Conservation (phyloP, 2,888 invertebrate species). For the Drosophila rubida region DNA sequence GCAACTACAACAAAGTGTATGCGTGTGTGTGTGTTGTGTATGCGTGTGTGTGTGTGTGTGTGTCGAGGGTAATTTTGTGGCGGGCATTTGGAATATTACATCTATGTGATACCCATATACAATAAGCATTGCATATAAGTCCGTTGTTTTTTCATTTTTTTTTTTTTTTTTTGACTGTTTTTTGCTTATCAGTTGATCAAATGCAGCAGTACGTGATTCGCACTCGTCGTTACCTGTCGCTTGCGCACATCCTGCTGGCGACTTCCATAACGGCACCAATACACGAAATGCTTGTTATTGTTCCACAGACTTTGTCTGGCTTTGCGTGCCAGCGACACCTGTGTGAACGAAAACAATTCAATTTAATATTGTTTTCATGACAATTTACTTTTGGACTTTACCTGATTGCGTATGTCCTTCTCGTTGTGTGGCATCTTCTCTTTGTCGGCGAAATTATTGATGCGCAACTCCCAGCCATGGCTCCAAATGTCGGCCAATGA, state of each 20-base stretch:
- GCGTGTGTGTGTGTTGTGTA: slow-evolving; percentile 10
- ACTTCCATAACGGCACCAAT: slow-evolving; percentile 90
- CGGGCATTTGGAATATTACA: slow-evolving; percentile 55
- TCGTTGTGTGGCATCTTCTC: slow-evolving; percentile 89
- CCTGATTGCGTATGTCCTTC: slow-evolving; percentile 89
- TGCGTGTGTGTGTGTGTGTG: slow-evolving; percentile 12
- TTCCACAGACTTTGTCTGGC: slow-evolving; percentile 84
- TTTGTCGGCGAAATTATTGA: slow-evolving; percentile 90
- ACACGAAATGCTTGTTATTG: slow-evolving; percentile 88
- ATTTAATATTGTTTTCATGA: not conserved
- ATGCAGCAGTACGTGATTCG: slow-evolving; percentile 75
- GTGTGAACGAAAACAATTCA: not conserved
- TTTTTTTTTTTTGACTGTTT: not conserved
- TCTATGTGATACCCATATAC: slow-evolving; percentile 43
- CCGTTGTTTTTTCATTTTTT: not conserved
- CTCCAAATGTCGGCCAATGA: slow-evolving; percentile 89
- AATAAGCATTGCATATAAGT: slow-evolving; percentile 29
- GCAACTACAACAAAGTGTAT: slow-evolving; percentile 57
- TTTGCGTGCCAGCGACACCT: slow-evolving; percentile 84
- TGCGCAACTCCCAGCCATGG: slow-evolving; percentile 88
- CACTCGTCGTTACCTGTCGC: slow-evolving; percentile 87
- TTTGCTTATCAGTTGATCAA: slow-evolving; percentile 71
- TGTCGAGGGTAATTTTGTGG: slow-evolving; percentile 31
- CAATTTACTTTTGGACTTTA: slow-evolving; percentile 66
- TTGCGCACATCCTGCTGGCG: slow-evolving; percentile 89